Evolutionary conservation across 1,140 invertebrate species (phyloP).

Genomic region (Gyrodactylus bullatarudis): DNA sequence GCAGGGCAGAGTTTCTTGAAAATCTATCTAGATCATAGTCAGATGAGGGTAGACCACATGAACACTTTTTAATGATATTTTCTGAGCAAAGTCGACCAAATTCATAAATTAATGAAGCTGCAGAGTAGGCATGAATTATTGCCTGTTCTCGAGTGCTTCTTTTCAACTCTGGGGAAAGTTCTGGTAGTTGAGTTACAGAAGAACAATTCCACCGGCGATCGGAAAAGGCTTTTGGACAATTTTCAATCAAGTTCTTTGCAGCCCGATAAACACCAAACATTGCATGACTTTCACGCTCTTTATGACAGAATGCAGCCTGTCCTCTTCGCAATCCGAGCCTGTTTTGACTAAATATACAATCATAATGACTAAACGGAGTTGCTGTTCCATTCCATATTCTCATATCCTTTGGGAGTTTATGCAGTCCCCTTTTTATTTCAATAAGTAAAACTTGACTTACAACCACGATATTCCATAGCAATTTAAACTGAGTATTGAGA

Average conservation of each 20-base stretch:
- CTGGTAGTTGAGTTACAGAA: not conserved
- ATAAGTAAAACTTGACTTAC: no score
- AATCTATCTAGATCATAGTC: no score
- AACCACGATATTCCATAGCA: not conserved
- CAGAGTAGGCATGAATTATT: not conserved
- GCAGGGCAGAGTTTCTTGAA: not conserved
- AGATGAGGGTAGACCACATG: no score
- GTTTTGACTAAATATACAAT: not conserved
- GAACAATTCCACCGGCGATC: constrained; percentile 5
- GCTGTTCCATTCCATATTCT: not conserved
- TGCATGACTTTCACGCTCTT: not conserved
- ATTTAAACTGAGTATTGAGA: no score
- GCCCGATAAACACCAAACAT: not conserved
- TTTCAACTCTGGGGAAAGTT: not conserved
- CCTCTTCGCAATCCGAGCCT: not conserved
- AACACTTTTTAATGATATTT: not conserved
- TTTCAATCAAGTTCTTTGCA: not conserved
- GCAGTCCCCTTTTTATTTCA: not conserved
- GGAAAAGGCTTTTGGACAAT: not conserved
- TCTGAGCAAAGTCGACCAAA: not conserved
- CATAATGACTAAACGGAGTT: not conserved
- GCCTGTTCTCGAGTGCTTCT: constrained; percentile 1
- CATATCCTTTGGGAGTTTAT: not conserved
- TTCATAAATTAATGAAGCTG: constrained; percentile 1
- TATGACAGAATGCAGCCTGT: not conserved